Conservation (phyloP, 2,888 invertebrate genomes). For the Ormyrus thymus region DNA sequence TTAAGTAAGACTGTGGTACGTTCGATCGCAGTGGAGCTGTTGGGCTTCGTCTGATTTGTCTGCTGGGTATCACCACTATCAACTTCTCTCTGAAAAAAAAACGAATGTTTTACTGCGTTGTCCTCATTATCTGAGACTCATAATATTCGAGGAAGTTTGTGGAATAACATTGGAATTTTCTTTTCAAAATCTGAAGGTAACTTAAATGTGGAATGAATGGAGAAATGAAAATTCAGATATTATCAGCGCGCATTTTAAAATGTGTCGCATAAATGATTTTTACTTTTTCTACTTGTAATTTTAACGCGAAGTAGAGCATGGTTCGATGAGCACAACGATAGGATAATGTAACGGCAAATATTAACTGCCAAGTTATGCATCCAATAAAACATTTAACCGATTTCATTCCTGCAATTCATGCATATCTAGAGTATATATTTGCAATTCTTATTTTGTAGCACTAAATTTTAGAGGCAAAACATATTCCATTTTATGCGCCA, state of each 20-base stretch:
- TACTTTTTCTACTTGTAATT: neutral
- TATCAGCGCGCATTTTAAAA: too few relatives aligned
- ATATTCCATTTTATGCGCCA: neutral
- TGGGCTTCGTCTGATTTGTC: slow-evolving; percentile 64
- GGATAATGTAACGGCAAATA: neutral
- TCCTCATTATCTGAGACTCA: too few relatives aligned
- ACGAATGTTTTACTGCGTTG: too few relatives aligned
- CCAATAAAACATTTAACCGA: neutral
- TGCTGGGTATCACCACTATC: slow-evolving; percentile 63
- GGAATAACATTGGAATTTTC: too few relatives aligned
- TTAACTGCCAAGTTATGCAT: neutral
- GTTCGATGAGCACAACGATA: neutral
- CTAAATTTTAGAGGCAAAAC: too few relatives aligned
- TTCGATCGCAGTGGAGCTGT: slow-evolving; percentile 40
- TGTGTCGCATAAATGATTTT: neutral
- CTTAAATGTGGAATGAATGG: too few relatives aligned
- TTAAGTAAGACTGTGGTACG: neutral
- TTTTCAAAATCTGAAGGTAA: too few relatives aligned
- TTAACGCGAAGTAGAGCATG: neutral
- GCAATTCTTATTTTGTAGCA: too few relatives aligned
- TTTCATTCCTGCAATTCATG: neutral
- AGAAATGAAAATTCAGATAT: too few relatives aligned
- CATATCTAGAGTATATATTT: neutral
- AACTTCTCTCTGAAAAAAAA: slow-evolving; percentile 62
- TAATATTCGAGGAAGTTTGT: too few relatives aligned